Conservation (phyloP, 2,113 vertebrate genomes). For the Paracanthobrama guichenoti region DNA sequence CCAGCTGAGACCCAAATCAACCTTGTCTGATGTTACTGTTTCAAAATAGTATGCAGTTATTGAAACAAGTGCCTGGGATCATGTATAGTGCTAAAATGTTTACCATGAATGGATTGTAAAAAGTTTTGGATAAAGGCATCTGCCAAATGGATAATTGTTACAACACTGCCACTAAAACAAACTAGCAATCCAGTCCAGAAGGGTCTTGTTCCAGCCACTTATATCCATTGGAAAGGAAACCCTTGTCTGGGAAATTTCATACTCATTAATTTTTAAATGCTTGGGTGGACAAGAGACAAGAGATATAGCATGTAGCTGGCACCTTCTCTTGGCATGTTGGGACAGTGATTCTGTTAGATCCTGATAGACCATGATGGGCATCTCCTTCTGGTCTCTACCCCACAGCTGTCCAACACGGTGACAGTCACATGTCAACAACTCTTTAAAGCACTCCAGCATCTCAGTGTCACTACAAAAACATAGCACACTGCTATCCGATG, state of each 20-base stretch:
- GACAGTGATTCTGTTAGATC: not conserved
- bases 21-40: not conserved
- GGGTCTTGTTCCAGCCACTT: not conserved
- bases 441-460: not conserved
- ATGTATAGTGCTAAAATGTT: not conserved
- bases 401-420: conserved; percentile 4
- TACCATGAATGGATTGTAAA: not conserved
- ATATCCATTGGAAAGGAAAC: not conserved
- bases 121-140: not conserved
- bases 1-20: conserved; percentile 24
- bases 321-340: not conserved
- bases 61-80: not conserved
- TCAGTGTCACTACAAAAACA: conserved; percentile 1
- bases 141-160: conserved; percentile 4
- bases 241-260: not conserved
- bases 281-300: not conserved
- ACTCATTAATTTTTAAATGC: not conserved
- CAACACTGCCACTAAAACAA: not conserved
- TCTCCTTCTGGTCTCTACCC: conserved; percentile 3
- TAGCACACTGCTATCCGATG: not conserved
- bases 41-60: not conserved
- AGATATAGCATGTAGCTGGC: not conserved
- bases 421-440: conserved; percentile 1
- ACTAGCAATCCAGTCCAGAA: conserved; percentile 1
- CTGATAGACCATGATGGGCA: conserved; percentile 4